These are phyloP conservation scores for Lepidocyrtinus sp. DNA, from an alignment of 2,888 invertebrate species.

Conservation along the genomic window DNA sequence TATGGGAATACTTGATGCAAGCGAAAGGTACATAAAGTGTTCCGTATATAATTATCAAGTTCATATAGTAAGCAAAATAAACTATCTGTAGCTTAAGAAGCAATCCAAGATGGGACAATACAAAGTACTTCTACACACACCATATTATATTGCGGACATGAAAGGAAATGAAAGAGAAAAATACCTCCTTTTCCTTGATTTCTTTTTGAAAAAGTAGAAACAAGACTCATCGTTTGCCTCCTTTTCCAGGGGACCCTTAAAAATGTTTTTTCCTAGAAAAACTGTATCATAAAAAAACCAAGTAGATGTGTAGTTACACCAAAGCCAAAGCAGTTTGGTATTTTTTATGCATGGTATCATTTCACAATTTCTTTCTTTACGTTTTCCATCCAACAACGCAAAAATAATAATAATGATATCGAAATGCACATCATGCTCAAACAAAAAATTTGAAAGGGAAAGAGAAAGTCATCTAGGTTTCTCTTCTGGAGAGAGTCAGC, in stretches of 20 bases:
- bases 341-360: constrained; percentile 7
- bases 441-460: background rate
- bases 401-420: constrained; percentile 13
- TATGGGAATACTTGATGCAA: too few species aligned
- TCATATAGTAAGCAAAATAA: too few species aligned
- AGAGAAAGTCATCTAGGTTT: constrained; percentile 2
- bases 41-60: too few species aligned
- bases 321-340: background rate
- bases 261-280: background rate
- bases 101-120: constrained; percentile 2
- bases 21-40: too few species aligned
- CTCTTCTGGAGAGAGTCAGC: constrained; percentile 3
- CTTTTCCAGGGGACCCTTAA: background rate
- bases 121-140: background rate
- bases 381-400: constrained; percentile 4
- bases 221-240: background rate
- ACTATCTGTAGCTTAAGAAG: too few species aligned
- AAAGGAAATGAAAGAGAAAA: constrained; percentile 20
- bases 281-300: too few species aligned
- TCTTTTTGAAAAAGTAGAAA: background rate
- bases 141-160: background rate
- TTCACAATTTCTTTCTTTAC: background rate
- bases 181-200: background rate
- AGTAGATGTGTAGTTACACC: background rate
- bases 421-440: constrained; percentile 1